These are phyloP conservation scores for Rhagium mordax DNA, from an alignment of 2,888 invertebrate species.

Conservation along the genomic window DNA sequence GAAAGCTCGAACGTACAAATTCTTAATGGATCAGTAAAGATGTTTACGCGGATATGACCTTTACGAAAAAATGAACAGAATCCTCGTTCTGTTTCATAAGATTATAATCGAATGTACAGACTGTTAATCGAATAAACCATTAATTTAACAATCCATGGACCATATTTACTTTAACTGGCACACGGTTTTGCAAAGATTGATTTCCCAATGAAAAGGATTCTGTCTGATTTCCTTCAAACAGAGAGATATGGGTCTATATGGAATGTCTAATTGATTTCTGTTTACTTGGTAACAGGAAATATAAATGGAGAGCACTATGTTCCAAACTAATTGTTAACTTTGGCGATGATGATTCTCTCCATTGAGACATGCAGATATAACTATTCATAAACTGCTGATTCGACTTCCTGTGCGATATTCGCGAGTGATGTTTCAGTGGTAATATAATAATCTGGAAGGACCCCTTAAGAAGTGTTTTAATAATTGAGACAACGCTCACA, in stretches of 20 bases:
- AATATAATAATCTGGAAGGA: too few relatives aligned
- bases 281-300: slow-evolving; percentile 11
- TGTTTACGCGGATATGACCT: background rate
- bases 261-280: slow-evolving; percentile 25
- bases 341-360: background rate
- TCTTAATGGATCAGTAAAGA: slow-evolving; percentile 19
- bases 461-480: too few relatives aligned
- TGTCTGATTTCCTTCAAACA: background rate
- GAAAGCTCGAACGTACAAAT: slow-evolving; percentile 19
- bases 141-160: too few relatives aligned
- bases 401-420: background rate
- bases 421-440: too few relatives aligned
- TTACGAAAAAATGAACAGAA: too few relatives aligned
- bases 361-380: slow-evolving; percentile 1
- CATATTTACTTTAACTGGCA: background rate
- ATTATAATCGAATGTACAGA: too few relatives aligned
- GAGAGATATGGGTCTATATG: background rate
- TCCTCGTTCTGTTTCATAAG: too few relatives aligned
- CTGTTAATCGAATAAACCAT: too few relatives aligned
- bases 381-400: background rate
- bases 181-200: background rate
- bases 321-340: slow-evolving; percentile 17
- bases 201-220: too few relatives aligned
- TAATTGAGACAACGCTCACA: too few relatives aligned
- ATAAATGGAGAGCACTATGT: background rate